A percentile compares a stretch with the other conserved stretches of the same genome.
Evolutionary conservation across 2,797 vertebrate genomes (phyloP).

Genomic region (Clamator glandarius): DNA sequence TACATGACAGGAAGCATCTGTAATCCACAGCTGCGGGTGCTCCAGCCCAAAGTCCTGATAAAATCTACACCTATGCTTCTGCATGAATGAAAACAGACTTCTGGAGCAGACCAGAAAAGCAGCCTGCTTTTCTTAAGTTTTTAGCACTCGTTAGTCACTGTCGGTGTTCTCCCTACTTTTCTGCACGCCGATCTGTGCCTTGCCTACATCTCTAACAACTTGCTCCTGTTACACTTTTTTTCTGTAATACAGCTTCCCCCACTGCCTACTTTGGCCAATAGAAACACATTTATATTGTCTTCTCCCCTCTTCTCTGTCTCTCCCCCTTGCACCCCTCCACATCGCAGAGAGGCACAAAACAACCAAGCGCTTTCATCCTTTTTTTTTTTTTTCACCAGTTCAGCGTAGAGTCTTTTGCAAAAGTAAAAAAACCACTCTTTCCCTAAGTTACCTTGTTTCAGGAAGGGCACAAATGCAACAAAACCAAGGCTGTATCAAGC

Average conservation of each 20-base stretch:
- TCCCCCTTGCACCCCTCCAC: background rate
- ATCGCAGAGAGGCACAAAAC: background rate
- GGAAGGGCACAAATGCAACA: background rate
- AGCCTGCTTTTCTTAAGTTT: conserved; percentile 7
- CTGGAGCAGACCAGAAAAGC: conserved; percentile 24
- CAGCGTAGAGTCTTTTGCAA: background rate
- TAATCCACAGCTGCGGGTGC: conserved; percentile 73
- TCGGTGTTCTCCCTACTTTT: background rate
- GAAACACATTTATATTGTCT: background rate
- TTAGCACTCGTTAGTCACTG: background rate
- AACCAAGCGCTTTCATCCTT: background rate
- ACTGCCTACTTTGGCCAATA: background rate
- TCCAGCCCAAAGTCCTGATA: conserved; percentile 68
- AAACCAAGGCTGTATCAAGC: background rate
- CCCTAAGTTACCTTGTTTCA: background rate
- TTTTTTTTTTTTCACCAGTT: background rate
- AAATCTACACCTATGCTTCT: conserved; percentile 74
- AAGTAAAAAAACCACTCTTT: background rate
- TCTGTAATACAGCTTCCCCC: background rate
- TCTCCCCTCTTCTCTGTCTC: background rate
- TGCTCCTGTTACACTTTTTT: background rate
- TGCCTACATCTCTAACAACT: background rate
- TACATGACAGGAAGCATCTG: conserved; percentile 77
- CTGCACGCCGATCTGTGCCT: background rate
- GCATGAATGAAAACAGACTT: conserved; percentile 70